Evolutionary conservation across 2,888 invertebrate species (phyloP).

Genomic region (Selenia dentaria): DNA sequence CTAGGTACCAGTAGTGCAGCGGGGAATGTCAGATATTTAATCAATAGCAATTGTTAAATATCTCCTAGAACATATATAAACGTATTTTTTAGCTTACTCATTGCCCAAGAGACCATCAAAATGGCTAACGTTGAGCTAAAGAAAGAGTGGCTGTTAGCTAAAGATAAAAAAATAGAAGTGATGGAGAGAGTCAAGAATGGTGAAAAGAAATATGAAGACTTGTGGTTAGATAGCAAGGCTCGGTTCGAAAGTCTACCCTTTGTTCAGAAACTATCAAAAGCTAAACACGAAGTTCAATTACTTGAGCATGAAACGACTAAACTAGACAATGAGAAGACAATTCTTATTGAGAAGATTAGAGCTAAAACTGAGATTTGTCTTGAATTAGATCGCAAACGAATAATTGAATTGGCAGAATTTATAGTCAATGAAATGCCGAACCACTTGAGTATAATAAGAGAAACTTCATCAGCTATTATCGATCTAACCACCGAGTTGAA

Average conservation of each 20-base stretch:
- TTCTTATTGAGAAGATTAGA: slow-evolving; percentile 44
- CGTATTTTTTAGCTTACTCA: slow-evolving; percentile 48
- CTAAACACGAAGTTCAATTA: slow-evolving; percentile 39
- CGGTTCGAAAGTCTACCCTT: slow-evolving; percentile 64
- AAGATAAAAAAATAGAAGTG: slow-evolving; percentile 51
- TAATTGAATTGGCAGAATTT: slow-evolving; percentile 60
- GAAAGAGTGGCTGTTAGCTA: slow-evolving; percentile 56
- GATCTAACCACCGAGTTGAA: slow-evolving; percentile 42
- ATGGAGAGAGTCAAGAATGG: slow-evolving; percentile 48
- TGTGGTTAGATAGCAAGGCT: slow-evolving; percentile 59
- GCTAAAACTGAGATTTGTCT: slow-evolving; percentile 40
- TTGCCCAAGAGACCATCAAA: slow-evolving; percentile 56
- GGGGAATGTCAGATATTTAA: too few species aligned
- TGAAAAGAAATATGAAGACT: slow-evolving; percentile 61
- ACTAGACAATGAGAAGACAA: slow-evolving; percentile 44
- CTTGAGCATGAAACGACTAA: slow-evolving; percentile 43
- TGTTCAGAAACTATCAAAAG: slow-evolving; percentile 54
- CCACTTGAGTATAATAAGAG: slow-evolving; percentile 40
- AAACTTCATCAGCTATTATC: slow-evolving; percentile 41
- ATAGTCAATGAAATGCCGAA: slow-evolving; percentile 54
- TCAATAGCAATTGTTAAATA: too few species aligned
- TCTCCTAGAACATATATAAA: too few species aligned
- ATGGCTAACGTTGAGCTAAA: slow-evolving; percentile 59
- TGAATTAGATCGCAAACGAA: slow-evolving; percentile 45
- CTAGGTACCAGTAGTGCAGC: too few species aligned